Conservation (phyloP, 2,888 invertebrate species). For the Allacma fusca region DNA sequence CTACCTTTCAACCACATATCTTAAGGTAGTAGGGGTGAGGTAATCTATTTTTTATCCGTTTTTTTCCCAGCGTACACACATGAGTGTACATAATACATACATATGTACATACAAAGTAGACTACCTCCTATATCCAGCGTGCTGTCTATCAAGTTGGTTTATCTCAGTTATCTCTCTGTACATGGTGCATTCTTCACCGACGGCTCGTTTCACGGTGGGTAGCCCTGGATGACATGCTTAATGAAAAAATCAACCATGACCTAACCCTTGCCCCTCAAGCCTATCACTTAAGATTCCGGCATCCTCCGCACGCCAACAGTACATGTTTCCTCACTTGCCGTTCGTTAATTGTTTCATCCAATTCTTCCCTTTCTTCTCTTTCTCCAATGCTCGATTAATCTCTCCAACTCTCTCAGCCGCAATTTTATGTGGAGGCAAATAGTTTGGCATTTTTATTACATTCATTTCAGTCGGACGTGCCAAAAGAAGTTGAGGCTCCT, state of each 20-base stretch:
- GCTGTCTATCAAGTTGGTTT: conserved; percentile 29
- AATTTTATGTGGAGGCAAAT: neutral
- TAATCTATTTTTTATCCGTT: neutral
- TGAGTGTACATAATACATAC: too few relatives aligned
- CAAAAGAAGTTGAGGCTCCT: too few relatives aligned
- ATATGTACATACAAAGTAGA: too few relatives aligned
- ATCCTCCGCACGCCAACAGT: conserved; percentile 10
- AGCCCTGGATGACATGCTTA: conserved; percentile 25
- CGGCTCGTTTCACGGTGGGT: conserved; percentile 38
- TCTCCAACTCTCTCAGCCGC: neutral
- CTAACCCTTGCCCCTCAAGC: conserved; percentile 35
- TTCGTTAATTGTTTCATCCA: conserved; percentile 14
- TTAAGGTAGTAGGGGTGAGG: neutral
- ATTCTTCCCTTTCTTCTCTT: neutral
- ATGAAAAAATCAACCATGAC: conserved; percentile 41
- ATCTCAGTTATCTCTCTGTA: conserved; percentile 11
- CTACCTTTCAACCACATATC: neutral
- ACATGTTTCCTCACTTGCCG: conserved; percentile 14
- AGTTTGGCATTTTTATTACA: too few relatives aligned
- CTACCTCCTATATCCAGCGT: conserved; percentile 6
- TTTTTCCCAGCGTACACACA: conserved; percentile 1
- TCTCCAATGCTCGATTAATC: neutral
- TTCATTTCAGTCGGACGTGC: too few relatives aligned
- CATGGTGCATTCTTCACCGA: neutral
- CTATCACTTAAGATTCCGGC: conserved; percentile 17